Conservation (phyloP, 37 sponge, comb jelly and placozoan species). For the Diacarnus erythraeanus region DNA sequence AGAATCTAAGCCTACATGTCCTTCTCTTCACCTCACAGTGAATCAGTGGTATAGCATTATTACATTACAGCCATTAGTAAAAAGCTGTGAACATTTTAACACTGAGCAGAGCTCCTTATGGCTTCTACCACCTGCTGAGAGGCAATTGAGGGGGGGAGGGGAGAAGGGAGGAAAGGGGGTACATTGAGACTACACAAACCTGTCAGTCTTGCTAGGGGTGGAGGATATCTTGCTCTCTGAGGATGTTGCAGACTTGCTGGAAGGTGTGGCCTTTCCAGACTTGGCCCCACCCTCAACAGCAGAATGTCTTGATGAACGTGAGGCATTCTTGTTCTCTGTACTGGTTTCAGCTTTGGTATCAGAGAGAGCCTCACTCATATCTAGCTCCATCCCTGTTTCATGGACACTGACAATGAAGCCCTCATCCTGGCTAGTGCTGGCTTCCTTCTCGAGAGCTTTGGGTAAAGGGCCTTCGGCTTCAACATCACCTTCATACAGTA, state of each 20-base stretch:
- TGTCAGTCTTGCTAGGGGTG: constrained; percentile 2
- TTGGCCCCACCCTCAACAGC: background rate
- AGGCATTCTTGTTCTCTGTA: background rate
- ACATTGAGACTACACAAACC: constrained; percentile 1
- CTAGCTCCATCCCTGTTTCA: constrained; percentile 18
- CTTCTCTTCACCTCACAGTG: too few relatives aligned
- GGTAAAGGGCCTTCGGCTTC: background rate
- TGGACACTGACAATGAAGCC: constrained; percentile 27
- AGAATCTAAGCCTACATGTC: too few relatives aligned
- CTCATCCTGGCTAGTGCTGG: constrained; percentile 14
- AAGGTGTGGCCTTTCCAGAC: background rate
- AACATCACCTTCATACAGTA: constrained; percentile 53
- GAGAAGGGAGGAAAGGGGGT: background rate
- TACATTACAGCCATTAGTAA: too few relatives aligned
- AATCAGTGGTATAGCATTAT: too few relatives aligned
- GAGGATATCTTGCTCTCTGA: background rate
- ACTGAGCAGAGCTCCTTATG: too few relatives aligned
- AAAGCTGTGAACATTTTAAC: too few relatives aligned
- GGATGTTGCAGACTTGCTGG: background rate
- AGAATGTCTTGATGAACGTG: background rate
- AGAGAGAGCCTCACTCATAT: background rate
- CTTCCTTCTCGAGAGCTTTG: background rate
- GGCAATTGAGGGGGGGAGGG: background rate
- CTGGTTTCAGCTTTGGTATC: background rate
- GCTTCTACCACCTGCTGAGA: constrained; percentile 17